These are phyloP conservation scores for Scaptomyza tumidula DNA, from an alignment of 2,888 invertebrate species.

Conservation along the genomic window DNA sequence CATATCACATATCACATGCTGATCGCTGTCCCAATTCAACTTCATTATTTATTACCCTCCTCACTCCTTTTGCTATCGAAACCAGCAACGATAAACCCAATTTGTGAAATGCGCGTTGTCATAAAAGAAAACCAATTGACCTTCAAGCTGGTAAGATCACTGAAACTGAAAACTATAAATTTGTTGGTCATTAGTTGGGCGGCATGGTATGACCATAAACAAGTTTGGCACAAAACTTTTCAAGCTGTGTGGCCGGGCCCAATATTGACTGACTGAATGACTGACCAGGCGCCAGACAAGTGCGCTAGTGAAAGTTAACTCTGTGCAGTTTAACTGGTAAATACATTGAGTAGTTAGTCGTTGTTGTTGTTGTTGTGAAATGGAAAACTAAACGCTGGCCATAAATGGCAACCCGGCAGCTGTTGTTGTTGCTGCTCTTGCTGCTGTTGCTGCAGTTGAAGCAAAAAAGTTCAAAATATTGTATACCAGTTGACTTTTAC, in stretches of 20 bases:
- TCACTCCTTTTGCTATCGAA: slow-evolving; percentile 27
- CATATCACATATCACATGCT: slow-evolving; percentile 12
- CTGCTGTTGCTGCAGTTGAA: slow-evolving; percentile 1
- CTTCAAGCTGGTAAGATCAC: slow-evolving; percentile 59
- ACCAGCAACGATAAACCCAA: slow-evolving; percentile 41
- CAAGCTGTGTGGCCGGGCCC: slow-evolving; percentile 43
- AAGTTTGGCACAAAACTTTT: slow-evolving; percentile 41
- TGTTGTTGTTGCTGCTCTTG: slow-evolving; percentile 16
- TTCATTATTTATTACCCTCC: slow-evolving; percentile 9
- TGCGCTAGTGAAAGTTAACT: slow-evolving; percentile 73
- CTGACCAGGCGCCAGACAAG: slow-evolving; percentile 58
- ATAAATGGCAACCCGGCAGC: slow-evolving; percentile 70
- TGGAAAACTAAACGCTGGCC: slow-evolving; percentile 71
- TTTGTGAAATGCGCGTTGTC: slow-evolving; percentile 47
- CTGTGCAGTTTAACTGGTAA: slow-evolving; percentile 47
- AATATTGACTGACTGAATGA: slow-evolving; percentile 41
- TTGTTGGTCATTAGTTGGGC: slow-evolving; percentile 70
- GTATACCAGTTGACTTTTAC: slow-evolving; percentile 73
- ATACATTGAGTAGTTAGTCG: slow-evolving; percentile 10
- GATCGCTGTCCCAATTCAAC: slow-evolving; percentile 29
- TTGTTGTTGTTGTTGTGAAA: slow-evolving; percentile 48
- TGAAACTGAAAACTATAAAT: slow-evolving; percentile 56
- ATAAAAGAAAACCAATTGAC: slow-evolving; percentile 61
- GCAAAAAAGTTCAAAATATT: slow-evolving; percentile 58
- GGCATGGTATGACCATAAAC: slow-evolving; percentile 33